Percentiles rank a stretch among this genome's conserved stretches.
These are phyloP conservation scores for Trachelus stipa DNA, from an alignment of 2,888 invertebrate species.

Conservation along the genomic window DNA sequence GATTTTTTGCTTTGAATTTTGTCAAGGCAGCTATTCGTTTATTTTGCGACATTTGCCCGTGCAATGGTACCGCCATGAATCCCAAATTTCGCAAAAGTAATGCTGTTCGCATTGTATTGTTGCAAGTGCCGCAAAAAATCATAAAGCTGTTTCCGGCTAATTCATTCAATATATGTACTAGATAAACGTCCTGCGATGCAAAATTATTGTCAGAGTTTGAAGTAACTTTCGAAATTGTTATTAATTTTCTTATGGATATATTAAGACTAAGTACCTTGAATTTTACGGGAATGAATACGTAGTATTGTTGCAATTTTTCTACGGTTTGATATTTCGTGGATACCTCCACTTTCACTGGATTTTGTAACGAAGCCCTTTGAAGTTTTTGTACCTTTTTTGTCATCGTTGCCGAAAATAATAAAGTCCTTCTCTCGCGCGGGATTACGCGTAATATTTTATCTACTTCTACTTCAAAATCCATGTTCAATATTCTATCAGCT, in stretches of 20 bases:
- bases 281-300: conserved; percentile 94
- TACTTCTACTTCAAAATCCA: conserved; percentile 98
- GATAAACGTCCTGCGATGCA: conserved; percentile 86
- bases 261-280: conserved; percentile 78
- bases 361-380: conserved; percentile 92
- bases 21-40: conserved; percentile 94
- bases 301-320: conserved; percentile 94
- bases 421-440: conserved; percentile 91
- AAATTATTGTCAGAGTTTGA: not conserved
- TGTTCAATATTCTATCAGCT: conserved; percentile 97
- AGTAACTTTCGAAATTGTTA: not conserved
- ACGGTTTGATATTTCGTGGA: conserved; percentile 98
- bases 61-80: conserved; percentile 94
- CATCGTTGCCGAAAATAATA: conserved; percentile 99
- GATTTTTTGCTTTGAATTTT: conserved; percentile 93
- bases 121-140: conserved; percentile 97
- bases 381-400: conserved; percentile 97
- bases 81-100: conserved; percentile 91
- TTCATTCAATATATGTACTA: conserved; percentile 95
- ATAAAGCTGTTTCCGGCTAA: conserved; percentile 95
- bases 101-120: conserved; percentile 89
- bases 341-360: conserved; percentile 96
- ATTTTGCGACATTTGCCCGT: conserved; percentile 99
- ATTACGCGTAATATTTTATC: conserved; percentile 95
- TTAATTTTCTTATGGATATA: not conserved